Evolutionary conservation across 2,113 vertebrate species (phyloP).

Genomic region (Dipodomys stephensi): DNA sequence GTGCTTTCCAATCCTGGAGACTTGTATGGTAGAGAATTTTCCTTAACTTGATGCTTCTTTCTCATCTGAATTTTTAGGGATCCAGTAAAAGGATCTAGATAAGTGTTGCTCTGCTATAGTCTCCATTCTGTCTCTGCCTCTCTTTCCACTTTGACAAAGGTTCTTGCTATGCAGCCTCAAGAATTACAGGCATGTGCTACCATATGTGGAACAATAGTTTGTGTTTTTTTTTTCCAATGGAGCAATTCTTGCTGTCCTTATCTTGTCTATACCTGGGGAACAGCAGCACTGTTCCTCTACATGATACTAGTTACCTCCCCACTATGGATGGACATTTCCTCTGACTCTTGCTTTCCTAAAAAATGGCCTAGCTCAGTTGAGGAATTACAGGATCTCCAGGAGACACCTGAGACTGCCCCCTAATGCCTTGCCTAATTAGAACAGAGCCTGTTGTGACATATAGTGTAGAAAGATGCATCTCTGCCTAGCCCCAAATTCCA

Average conservation of each 20-base stretch:
- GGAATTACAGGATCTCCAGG: not conserved
- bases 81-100: not conserved
- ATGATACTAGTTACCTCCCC: not conserved
- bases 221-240: no score
- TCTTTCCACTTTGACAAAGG: not conserved
- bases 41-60: not conserved
- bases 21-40: not conserved
- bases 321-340: not conserved
- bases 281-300: not conserved
- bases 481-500: not conserved
- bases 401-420: not conserved
- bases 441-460: not conserved
- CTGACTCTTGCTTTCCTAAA: not conserved
- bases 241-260: not conserved
- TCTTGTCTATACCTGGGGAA: not conserved
- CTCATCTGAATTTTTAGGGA: slow-evolving; percentile 9
- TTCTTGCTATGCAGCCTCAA: not conserved
- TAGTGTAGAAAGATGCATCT: not conserved
- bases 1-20: not conserved
- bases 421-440: not conserved
- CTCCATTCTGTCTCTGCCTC: not conserved
- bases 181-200: not conserved
- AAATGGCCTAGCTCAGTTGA: not conserved
- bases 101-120: slow-evolving; percentile 15
- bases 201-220: no score